Conservation (phyloP, 2,113 vertebrate species). For the Marcusenius ussheri region DNA sequence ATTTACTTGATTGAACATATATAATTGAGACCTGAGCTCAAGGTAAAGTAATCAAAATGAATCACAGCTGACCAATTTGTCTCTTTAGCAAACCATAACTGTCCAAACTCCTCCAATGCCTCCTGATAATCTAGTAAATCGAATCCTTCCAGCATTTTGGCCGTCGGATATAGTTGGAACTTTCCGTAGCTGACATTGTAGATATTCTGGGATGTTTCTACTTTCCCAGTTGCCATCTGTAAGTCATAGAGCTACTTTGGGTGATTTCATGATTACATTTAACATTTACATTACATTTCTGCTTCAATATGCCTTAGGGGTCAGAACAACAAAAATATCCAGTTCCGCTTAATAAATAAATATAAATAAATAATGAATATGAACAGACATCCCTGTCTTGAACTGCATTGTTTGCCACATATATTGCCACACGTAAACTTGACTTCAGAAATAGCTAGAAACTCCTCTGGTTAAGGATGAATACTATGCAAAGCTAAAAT, state of each 20-base stretch:
- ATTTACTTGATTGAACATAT: background rate
- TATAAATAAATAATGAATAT: background rate
- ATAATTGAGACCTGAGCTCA: background rate
- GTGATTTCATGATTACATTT: background rate
- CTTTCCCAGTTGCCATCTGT: background rate
- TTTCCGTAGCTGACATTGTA: background rate
- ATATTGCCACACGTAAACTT: background rate
- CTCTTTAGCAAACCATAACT: background rate
- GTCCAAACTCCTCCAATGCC: background rate
- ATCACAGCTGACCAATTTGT: background rate
- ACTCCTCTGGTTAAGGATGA: background rate
- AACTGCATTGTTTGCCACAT: background rate
- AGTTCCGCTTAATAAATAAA: background rate
- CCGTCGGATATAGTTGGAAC: background rate
- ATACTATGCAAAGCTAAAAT: background rate
- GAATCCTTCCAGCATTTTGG: background rate
- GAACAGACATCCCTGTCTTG: background rate
- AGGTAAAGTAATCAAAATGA: background rate
- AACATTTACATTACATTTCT: background rate
- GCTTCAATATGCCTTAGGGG: background rate
- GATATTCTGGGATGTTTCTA: background rate
- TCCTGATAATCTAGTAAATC: background rate
- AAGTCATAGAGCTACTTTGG: background rate
- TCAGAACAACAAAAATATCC: background rate
- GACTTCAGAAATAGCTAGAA: too few species aligned